Base-by-base conservation (phyloP, 1,140 invertebrate genomes). In the Calycopis cecrops region DNA sequence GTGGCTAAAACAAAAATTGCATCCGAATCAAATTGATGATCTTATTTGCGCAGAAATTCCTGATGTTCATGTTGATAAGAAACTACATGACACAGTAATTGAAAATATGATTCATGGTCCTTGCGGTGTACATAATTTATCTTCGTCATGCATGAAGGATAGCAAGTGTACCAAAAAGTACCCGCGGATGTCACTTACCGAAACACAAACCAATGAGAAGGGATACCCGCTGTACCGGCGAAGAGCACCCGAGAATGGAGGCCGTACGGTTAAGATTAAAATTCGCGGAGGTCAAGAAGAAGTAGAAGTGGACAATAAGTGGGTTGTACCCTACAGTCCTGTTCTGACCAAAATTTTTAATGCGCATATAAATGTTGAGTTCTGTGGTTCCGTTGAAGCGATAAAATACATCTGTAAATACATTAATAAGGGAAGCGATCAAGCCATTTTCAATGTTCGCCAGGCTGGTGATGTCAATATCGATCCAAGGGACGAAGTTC, bases 381-480 rank as follows among this genome's bases (percentile, higher is more conserved):
- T 28, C 47, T 85, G 73, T 64, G 50, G 63, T 61, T 78, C 78
- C 3, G 73, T 83, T 7, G 68, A 67, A 47, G 64, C 72, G 1
- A 75, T 87, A 8, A 88, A 88, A 71, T 89, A 87, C 55, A 71
- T 88, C 37, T 88, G 74, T 52, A 87, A 87, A 65, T 88, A 84
- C 69, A 66, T 88, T 11, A n/a, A n/a, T n/a, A n/a, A n/a, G n/a
- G n/a, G n/a, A n/a, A n/a, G n/a, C n/a, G n/a, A n/a, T n/a, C n/a
- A 73, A 80, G 74, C 65, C 65, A 76, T 44, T 60, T 60, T 70
- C 70, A 81, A 63, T 60, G n/a, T 48, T 67, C 72, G 60, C 60
- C 47, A 56, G 67, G 48, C 35, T 55, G 55, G 67, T 59, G 16
- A 4, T 28, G n/a, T 10, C 60, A 17, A 68, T n/a, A n/a, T n/a